Evolutionary conservation across 2,888 invertebrate genomes (phyloP).

Genomic region (Serripes groenlandicus): DNA sequence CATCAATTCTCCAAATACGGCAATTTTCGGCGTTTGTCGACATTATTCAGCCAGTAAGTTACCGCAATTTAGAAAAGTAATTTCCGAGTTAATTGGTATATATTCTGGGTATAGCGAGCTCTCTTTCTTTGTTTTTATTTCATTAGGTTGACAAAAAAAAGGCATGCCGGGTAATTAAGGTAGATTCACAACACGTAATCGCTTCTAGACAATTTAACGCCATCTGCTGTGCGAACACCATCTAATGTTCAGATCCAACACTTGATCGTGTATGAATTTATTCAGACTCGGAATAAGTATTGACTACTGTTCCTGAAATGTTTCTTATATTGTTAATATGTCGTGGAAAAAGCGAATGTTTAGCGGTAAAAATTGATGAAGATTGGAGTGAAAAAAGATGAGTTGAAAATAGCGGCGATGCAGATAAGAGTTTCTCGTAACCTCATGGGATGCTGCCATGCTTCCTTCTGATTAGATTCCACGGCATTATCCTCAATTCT

Average conservation of each 20-base stretch:
- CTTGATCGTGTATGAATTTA: too few species aligned
- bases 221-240: too few species aligned
- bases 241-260: too few species aligned
- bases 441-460: neutral
- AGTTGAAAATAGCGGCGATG: neutral
- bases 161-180: conserved; percentile 3
- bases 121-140: conserved; percentile 18
- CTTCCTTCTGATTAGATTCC: conserved; percentile 17
- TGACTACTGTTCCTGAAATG: too few species aligned
- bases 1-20: conserved; percentile 22
- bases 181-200: neutral
- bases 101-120: conserved; percentile 9
- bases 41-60: conserved; percentile 11
- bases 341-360: too few species aligned
- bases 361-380: neutral
- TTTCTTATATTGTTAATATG: too few species aligned
- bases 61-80: conserved; percentile 23
- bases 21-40: neutral
- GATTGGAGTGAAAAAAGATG: neutral
- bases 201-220: conserved; percentile 12
- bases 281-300: too few species aligned
- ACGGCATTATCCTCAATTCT: conserved; percentile 14
- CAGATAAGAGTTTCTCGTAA: neutral
- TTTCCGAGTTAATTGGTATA: conserved; percentile 25
- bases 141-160: conserved; percentile 21